These are phyloP conservation scores for Craseonycteris thonglongyai DNA, from an alignment of 2,113 vertebrate genomes.

Conservation along the genomic window DNA sequence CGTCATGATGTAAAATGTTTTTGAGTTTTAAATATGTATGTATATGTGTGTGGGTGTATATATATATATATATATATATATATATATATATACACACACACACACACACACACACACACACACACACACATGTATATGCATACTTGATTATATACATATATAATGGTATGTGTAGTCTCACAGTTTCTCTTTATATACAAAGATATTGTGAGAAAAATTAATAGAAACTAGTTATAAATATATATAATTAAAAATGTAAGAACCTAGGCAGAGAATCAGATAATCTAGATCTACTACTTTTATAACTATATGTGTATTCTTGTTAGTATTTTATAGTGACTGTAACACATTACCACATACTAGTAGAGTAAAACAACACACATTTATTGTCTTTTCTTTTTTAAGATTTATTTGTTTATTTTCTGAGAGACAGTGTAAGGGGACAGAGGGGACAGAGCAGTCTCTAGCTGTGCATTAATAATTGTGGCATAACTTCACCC, in stretches of 20 bases:
- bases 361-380: background rate
- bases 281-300: background rate
- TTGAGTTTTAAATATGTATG: background rate
- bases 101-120: too few species aligned
- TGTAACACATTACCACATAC: background rate
- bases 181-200: background rate
- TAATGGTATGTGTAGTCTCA: background rate
- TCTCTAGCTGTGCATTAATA: too few species aligned
- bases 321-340: background rate
- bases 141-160: background rate
- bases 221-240: background rate
- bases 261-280: background rate
- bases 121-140: too few species aligned
- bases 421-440: too few species aligned
- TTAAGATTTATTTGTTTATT: too few species aligned
- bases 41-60: background rate
- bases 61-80: background rate
- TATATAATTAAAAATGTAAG: background rate
- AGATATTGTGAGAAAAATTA: background rate
- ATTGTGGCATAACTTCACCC: too few species aligned
- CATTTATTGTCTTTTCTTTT: background rate
- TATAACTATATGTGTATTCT: background rate
- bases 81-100: background rate
- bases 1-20: background rate
- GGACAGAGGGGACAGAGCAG: too few species aligned